phyloP scores from a whole-genome alignment of 2,888 invertebrate genomes.

The Prenolepis imparis region DNA sequence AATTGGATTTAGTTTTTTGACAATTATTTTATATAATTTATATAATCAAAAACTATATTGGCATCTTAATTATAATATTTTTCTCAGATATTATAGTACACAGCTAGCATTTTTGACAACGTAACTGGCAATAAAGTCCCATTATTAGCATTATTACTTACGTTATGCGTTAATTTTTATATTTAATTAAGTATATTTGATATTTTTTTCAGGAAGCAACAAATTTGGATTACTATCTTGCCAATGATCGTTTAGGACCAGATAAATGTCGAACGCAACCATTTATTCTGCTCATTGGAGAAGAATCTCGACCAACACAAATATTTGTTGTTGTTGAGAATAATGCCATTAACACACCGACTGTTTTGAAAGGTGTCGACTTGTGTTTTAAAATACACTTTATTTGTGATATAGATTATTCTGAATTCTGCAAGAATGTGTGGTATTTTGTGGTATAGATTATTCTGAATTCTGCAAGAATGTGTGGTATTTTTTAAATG shows the following conservation, averaged over 20 bases:
- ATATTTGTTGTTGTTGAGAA: neutral
- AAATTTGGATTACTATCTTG: slow-evolving; percentile 1
- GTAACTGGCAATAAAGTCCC: no score
- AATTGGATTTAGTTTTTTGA: neutral
- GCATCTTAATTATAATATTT: no score
- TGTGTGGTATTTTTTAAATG: slow-evolving; percentile 1
- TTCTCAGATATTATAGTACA: no score
- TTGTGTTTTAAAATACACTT: slow-evolving; percentile 3
- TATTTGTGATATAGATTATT: neutral
- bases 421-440: no score
- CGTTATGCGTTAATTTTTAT: no score
- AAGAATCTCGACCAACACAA: neutral
- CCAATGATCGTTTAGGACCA: slow-evolving; percentile 7
- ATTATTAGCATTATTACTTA: no score
- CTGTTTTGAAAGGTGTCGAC: neutral
- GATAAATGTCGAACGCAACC: neutral
- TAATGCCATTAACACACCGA: neutral
- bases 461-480: neutral
- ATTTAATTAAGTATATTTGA: no score
- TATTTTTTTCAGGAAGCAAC: no score
- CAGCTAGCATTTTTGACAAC: no score
- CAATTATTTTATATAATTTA: no score
- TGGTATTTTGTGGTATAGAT: no score
- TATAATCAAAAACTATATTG: no score
- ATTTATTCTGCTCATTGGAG: neutral